Evolutionary conservation across 2,113 vertebrate species (phyloP).

Genomic region (Fukomys damarensis): DNA sequence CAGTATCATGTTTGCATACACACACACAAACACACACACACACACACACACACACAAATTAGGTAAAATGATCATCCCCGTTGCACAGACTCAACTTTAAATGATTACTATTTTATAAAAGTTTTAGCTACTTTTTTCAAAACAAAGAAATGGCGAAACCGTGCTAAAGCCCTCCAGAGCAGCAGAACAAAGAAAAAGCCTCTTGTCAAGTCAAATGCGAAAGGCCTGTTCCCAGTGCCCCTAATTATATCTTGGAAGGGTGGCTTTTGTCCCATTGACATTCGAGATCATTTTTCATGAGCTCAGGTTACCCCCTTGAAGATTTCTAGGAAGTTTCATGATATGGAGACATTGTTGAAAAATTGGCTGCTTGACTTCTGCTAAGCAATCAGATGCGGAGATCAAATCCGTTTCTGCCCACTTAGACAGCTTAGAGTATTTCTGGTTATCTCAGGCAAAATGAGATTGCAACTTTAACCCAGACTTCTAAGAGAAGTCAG

Average conservation of each 20-base stretch:
- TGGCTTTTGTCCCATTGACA: slow-evolving; percentile 67
- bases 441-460: not conserved
- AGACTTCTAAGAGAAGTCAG: not conserved
- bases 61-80: not conserved
- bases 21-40: not conserved
- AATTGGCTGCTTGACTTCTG: slow-evolving; percentile 41
- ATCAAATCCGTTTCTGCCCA: slow-evolving; percentile 40
- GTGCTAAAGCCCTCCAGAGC: not conserved
- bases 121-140: not conserved
- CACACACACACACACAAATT: not conserved
- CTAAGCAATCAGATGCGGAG: slow-evolving; percentile 59
- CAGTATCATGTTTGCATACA: not conserved
- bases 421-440: not conserved
- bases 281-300: slow-evolving; percentile 66
- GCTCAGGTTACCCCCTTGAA: slow-evolving; percentile 65
- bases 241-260: slow-evolving; percentile 67
- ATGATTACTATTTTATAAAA: not conserved
- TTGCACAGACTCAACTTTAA: not conserved
- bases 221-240: slow-evolving; percentile 28
- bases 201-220: slow-evolving; percentile 45
- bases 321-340: slow-evolving; percentile 67
- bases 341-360: slow-evolving; percentile 64
- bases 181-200: slow-evolving; percentile 36
- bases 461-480: slow-evolving; percentile 18
- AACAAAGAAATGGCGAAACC: slow-evolving; percentile 29